Evolutionary conservation across 1,140 invertebrate genomes (phyloP).

Genomic region (Apis florea): DNA sequence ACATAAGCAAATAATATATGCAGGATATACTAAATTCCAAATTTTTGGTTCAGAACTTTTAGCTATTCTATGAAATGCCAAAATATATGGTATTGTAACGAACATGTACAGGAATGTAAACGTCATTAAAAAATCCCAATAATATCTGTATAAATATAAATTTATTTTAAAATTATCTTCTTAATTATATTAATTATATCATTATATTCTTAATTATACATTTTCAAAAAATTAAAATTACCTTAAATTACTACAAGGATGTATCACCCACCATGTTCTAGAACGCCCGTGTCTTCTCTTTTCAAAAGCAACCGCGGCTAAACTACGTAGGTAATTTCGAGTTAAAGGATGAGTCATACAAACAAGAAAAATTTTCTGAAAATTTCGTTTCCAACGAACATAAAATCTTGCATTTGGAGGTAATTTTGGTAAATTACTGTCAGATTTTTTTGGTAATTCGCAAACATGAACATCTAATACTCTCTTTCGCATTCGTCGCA

Average conservation of each 20-base stretch:
- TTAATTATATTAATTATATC: no score
- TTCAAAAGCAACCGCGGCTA: slow-evolving; percentile 67
- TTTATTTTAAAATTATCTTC: not conserved
- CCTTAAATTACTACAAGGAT: slow-evolving; percentile 70
- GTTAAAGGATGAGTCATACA: slow-evolving; percentile 65
- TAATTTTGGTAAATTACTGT: slow-evolving; percentile 68
- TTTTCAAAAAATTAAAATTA: slow-evolving; percentile 9
- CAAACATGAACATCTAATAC: slow-evolving; percentile 59
- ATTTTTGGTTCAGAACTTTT: slow-evolving; percentile 30
- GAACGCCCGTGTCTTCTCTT: slow-evolving; percentile 68
- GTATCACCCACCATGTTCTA: slow-evolving; percentile 70
- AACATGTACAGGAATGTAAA: slow-evolving; percentile 67
- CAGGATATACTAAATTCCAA: slow-evolving; percentile 54
- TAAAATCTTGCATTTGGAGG: slow-evolving; percentile 66
- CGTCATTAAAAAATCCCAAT: slow-evolving; percentile 72
- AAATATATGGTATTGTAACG: slow-evolving; percentile 61
- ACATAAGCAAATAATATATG: slow-evolving; percentile 58
- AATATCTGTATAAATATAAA: slow-evolving; percentile 56
- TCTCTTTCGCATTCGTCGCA: not conserved
- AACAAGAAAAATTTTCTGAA: slow-evolving; percentile 70
- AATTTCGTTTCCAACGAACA: slow-evolving; percentile 57
- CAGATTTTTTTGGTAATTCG: slow-evolving; percentile 61
- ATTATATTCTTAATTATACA: no score
- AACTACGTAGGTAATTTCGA: slow-evolving; percentile 63
- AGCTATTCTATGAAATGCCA: slow-evolving; percentile 63